These are phyloP conservation scores for Aelia acuminata DNA, from an alignment of 2,888 invertebrate genomes.

Conservation along the genomic window DNA sequence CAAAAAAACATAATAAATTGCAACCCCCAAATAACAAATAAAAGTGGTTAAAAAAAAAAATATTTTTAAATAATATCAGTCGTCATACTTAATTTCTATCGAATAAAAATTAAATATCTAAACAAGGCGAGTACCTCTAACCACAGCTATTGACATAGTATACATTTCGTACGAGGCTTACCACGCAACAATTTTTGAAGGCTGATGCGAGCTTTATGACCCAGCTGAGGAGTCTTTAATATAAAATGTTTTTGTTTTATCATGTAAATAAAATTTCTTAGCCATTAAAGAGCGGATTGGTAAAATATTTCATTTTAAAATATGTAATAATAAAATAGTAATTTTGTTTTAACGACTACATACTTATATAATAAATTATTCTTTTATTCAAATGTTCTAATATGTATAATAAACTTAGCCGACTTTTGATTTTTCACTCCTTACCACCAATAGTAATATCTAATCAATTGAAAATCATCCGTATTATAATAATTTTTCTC, in stretches of 20 bases:
- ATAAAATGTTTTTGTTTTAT: background rate
- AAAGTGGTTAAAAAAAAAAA: conserved; percentile 65
- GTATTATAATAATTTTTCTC: background rate
- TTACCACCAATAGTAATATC: background rate
- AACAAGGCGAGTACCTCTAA: conserved; percentile 55
- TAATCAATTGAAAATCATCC: background rate
- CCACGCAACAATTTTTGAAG: conserved; percentile 54
- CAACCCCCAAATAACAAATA: conserved; percentile 64
- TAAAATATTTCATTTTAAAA: conserved; percentile 22
- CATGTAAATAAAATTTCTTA: conserved; percentile 5
- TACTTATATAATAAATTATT: conserved; percentile 14
- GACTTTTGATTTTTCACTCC: conserved; percentile 29
- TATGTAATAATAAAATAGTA: conserved; percentile 36
- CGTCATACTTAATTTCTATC: conserved; percentile 63
- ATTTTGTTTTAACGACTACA: conserved; percentile 26
- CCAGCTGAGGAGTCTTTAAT: conserved; percentile 10
- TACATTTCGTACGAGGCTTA: conserved; percentile 55
- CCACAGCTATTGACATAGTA: conserved; percentile 59
- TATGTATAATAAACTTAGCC: conserved; percentile 33
- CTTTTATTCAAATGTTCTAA: conserved; percentile 30
- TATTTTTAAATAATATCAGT: conserved; percentile 64
- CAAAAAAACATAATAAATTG: conserved; percentile 62
- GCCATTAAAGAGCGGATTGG: background rate
- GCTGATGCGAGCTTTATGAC: conserved; percentile 50
- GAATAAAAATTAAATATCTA: conserved; percentile 58